Evolutionary conservation across 2,888 invertebrate genomes (phyloP), one percentile per base, ranked within the genome.

Genomic region (Thera obeliscata): DNA sequence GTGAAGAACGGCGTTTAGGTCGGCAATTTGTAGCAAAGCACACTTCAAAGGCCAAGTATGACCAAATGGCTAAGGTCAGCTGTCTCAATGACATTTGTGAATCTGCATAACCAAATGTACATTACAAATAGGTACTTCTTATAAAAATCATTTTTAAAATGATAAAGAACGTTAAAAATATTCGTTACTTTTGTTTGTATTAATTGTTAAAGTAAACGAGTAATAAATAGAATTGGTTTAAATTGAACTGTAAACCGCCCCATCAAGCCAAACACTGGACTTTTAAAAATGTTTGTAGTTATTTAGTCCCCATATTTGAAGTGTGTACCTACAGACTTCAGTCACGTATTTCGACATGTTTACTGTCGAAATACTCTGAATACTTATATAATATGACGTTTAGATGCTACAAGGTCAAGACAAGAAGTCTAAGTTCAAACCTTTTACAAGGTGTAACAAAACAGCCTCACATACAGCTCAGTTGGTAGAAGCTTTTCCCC

Each of bases 21-120:
- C 12, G 0, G 2, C 12, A 6, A 22, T 12, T 22, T 22, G 12
- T 50, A 49, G 9, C 49, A 50, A 50, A 50, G 7, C 50, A 12
- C 46, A 48, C 12, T 49, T 22, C 49, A 62, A 12, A 62, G 56
- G 56, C 49, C 43, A 61, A n/a, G n/a, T 36, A 6, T 61, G 43
- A 48, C 48, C 36, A 22, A 56, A 62, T 56, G 56, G 57, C 57
- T 35, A 12, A 63, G 50, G 63, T 52, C 56, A 56, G 2, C 12
- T 12, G 55, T 52, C n/a, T 8, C 12, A 9, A n/a, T 54, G 54
- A 43, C 43, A 61, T 61, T 55, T 55, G 12, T 6, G 4, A 60
- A 46, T 33, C 43, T 43, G 43, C 52, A 46, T 55, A 61, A 55
- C 55, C 7, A 61, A 6, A 61, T 61, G 61, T 61, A 55, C 7